Evolutionary conservation across 2,113 vertebrate genomes (phyloP).

Genomic region (Amphiprion percula): DNA sequence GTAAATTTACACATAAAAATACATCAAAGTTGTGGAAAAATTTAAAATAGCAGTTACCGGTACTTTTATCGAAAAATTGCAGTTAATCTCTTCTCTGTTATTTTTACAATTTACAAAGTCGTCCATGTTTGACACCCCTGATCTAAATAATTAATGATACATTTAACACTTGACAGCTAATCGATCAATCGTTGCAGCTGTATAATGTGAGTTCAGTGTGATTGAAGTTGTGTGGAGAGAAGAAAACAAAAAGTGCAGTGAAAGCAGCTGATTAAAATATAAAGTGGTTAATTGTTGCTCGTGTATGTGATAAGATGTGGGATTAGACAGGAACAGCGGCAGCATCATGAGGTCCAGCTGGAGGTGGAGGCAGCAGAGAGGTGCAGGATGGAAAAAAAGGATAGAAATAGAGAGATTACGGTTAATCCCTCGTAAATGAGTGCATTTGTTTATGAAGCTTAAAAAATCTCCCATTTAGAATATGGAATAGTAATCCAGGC

Average conservation of each 20-base stretch:
- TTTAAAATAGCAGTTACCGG: too few relatives aligned
- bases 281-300: conserved; percentile 1
- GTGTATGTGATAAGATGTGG: conserved; percentile 4
- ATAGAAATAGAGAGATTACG: conserved; percentile 85
- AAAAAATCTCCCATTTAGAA: conserved; percentile 87
- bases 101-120: too few relatives aligned
- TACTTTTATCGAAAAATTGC: too few relatives aligned
- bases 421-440: conserved; percentile 86
- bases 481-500: conserved; percentile 87
- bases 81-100: too few relatives aligned
- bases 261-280: conserved; percentile 17
- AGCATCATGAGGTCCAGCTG: conserved; percentile 22
- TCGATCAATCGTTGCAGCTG: too few relatives aligned
- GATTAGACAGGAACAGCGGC: not conserved
- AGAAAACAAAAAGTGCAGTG: conserved; percentile 25
- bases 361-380: conserved; percentile 27
- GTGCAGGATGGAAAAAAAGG: conserved; percentile 51
- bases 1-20: too few relatives aligned
- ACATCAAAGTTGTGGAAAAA: too few relatives aligned
- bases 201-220: too few relatives aligned
- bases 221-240: conserved; percentile 6
- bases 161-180: too few relatives aligned
- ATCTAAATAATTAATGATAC: too few relatives aligned
- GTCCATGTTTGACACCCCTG: too few relatives aligned
- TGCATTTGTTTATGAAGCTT: conserved; percentile 88